Evolutionary conservation across 2,113 vertebrate genomes (phyloP).

Genomic region (Odontesthes bonariensis): DNA sequence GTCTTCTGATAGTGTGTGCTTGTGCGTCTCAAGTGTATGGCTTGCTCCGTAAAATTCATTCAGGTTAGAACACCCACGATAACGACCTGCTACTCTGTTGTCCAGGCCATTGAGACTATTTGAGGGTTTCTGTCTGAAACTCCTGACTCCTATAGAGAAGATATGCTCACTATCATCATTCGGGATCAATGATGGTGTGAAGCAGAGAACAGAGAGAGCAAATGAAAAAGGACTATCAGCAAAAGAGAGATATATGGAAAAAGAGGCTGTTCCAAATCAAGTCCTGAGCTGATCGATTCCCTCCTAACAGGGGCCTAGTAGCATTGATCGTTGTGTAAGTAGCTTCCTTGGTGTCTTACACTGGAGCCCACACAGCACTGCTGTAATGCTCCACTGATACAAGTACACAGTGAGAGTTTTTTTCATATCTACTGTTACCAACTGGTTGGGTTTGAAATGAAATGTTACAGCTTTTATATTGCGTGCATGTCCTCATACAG

Average conservation of each 20-base stretch:
- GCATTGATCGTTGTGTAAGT: conserved; percentile 80
- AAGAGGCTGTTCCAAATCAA: conserved; percentile 71
- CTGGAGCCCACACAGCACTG: conserved; percentile 56
- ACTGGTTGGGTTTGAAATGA: too few relatives aligned
- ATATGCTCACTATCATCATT: conserved; percentile 51
- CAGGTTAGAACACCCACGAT: conserved; percentile 17
- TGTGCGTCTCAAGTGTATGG: not conserved
- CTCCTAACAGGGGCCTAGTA: conserved; percentile 72
- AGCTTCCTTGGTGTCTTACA: conserved; percentile 69
- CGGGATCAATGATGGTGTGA: conserved; percentile 61
- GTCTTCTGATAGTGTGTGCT: not conserved
- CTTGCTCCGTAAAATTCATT: conserved; percentile 20
- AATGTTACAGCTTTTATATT: conserved; percentile 7
- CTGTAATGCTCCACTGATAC: conserved; percentile 43
- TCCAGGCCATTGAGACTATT: conserved; percentile 55
- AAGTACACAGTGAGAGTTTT: conserved; percentile 16
- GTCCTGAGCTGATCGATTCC: conserved; percentile 77
- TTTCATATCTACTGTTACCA: conserved; percentile 5
- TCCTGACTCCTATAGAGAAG: conserved; percentile 41
- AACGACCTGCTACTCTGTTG: conserved; percentile 24
- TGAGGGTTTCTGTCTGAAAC: conserved; percentile 35
- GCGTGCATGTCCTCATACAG: conserved; percentile 3
- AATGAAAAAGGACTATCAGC: conserved; percentile 55
- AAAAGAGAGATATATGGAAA: conserved; percentile 57
- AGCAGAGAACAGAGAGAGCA: conserved; percentile 44